Conservation (phyloP, 2,888 invertebrate genomes). For the Zonitis immaculata region DNA sequence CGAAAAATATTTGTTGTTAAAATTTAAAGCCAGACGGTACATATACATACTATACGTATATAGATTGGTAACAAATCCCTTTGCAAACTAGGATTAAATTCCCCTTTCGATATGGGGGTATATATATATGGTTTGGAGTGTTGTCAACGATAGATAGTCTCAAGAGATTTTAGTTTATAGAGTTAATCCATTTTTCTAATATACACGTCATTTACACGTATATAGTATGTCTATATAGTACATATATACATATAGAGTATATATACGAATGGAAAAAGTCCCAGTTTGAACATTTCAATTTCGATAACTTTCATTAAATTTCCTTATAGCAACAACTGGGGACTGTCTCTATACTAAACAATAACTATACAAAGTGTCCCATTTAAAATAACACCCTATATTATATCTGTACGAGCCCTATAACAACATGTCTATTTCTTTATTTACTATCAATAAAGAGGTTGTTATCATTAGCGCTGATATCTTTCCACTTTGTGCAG, state of each 20-base stretch:
- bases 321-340: constrained; percentile 1
- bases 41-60: too few relatives aligned
- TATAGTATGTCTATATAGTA: too few relatives aligned
- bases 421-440: too few relatives aligned
- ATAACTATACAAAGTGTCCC: not conserved
- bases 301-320: not conserved
- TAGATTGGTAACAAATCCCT: constrained; percentile 13
- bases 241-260: too few relatives aligned
- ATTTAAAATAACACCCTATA: too few relatives aligned
- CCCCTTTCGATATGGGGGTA: too few relatives aligned
- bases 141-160: constrained; percentile 47
- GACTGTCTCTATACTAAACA: not conserved
- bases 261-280: constrained; percentile 18
- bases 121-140: constrained; percentile 40
- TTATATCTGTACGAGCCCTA: too few relatives aligned
- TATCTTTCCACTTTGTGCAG: too few relatives aligned
- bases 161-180: constrained; percentile 40
- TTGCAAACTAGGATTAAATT: constrained; percentile 24
- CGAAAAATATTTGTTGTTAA: too few relatives aligned
- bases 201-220: constrained; percentile 47
- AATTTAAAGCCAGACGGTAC: not conserved
- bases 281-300: not conserved
- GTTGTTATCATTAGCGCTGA: too few relatives aligned
- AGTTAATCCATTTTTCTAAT: constrained; percentile 49
- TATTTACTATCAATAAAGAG: too few relatives aligned